Evolutionary conservation across 2,888 invertebrate species (phyloP).

Genomic region (Ochropacha duplaris): DNA sequence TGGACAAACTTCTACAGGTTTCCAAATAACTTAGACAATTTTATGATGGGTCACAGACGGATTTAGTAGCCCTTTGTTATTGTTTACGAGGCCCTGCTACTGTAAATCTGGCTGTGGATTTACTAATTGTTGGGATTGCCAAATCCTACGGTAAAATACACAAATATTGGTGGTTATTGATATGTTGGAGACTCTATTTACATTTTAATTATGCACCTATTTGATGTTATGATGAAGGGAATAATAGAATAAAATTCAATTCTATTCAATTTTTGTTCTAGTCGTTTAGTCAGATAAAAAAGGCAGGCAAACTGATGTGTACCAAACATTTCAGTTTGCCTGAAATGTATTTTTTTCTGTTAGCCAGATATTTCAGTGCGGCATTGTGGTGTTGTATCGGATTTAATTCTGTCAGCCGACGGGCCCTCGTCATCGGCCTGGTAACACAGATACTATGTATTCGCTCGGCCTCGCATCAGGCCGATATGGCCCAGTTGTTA

Average conservation of each 20-base stretch:
- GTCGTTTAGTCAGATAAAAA: no score
- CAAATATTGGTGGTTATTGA: background rate
- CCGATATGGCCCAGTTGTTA: conserved; percentile 4
- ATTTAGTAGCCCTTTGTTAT: background rate
- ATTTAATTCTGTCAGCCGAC: conserved; percentile 3
- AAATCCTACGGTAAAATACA: background rate
- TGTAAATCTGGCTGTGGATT: background rate
- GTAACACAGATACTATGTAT: conserved; percentile 6
- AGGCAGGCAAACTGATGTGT: no score
- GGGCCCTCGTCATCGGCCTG: conserved; percentile 5
- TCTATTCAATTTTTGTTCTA: no score
- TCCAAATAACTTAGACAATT: background rate
- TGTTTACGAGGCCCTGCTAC: background rate
- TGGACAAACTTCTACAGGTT: background rate
- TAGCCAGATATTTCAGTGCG: background rate
- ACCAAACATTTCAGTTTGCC: no score
- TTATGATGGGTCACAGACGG: background rate
- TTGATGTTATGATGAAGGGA: background rate
- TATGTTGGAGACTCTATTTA: background rate
- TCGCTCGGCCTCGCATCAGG: conserved; percentile 2
- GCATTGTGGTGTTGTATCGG: background rate
- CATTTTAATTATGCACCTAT: background rate
- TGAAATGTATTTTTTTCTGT: background rate
- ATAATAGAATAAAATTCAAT: no score
- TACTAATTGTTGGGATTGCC: background rate